Percentiles rank a stretch among this genome's conserved stretches.
phyloP scores from a whole-genome alignment of 2,888 invertebrate genomes.

The Mesorhabditis sp. region DNA sequence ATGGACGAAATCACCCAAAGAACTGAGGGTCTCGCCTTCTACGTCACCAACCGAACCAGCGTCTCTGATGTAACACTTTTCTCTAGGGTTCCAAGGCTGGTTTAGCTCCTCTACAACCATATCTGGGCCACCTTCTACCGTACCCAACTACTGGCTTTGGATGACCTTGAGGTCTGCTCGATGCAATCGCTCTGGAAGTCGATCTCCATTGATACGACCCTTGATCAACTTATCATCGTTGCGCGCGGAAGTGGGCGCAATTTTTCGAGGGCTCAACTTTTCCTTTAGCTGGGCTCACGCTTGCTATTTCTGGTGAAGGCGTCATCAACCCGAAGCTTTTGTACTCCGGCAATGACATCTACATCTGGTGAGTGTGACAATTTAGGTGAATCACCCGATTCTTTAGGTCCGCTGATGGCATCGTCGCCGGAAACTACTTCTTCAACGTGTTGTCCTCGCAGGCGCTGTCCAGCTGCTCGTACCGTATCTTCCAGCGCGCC shows the following conservation, averaged over 20 bases:
- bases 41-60: constrained; percentile 16
- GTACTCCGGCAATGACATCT: constrained; percentile 25
- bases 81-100: background rate
- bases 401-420: constrained; percentile 19
- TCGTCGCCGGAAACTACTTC: constrained; percentile 35
- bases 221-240: constrained; percentile 27
- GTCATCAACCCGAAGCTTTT: constrained; percentile 14
- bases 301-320: background rate
- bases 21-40: constrained; percentile 22
- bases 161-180: constrained; percentile 29
- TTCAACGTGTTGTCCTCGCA: constrained; percentile 20
- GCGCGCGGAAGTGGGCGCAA: constrained; percentile 24
- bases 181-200: constrained; percentile 26
- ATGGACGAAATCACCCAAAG: constrained; percentile 18
- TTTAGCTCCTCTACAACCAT: constrained; percentile 16
- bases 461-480: constrained; percentile 24
- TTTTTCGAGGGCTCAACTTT: background rate
- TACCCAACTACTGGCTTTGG: constrained; percentile 34
- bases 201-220: constrained; percentile 23
- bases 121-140: constrained; percentile 33
- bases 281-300: no score
- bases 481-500: constrained; percentile 34
- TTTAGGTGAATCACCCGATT: background rate
- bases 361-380: constrained; percentile 22
- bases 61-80: constrained; percentile 13